These are phyloP conservation scores for Xylophagus ater DNA, from an alignment of 2,888 invertebrate species.

Conservation along the genomic window DNA sequence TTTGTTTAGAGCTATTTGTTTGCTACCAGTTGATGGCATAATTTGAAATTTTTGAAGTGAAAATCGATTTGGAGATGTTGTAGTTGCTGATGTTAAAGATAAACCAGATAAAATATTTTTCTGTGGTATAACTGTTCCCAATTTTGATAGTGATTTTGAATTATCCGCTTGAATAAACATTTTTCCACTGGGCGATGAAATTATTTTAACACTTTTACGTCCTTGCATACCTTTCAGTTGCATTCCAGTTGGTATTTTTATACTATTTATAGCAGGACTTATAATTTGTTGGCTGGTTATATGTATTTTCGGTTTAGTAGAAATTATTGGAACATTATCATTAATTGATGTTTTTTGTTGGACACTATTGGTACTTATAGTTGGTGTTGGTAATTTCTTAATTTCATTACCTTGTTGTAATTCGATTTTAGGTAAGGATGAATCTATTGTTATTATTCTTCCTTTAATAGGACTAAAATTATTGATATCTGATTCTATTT, in stretches of 20 bases:
- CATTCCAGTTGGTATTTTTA: conserved; percentile 26
- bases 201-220: conserved; percentile 32
- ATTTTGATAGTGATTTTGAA: conserved; percentile 9
- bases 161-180: conserved; percentile 29
- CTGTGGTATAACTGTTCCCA: conserved; percentile 9
- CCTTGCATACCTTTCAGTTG: conserved; percentile 28
- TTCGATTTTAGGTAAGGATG: too few species aligned
- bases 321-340: background rate
- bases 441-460: too few species aligned
- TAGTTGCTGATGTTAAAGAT: conserved; percentile 5
- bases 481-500: too few species aligned
- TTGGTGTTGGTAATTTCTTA: too few species aligned
- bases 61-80: conserved; percentile 24
- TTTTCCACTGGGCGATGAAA: conserved; percentile 34
- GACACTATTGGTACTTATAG: conserved; percentile 2
- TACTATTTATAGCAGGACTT: conserved; percentile 17
- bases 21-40: conserved; percentile 24
- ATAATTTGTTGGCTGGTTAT: conserved; percentile 22
- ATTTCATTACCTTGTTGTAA: too few species aligned
- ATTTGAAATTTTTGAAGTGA: conserved; percentile 37
- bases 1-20: conserved; percentile 22
- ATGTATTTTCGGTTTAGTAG: conserved; percentile 21
- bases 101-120: background rate
- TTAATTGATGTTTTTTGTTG: conserved; percentile 2
- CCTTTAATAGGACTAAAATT: too few species aligned